Base-by-base conservation (phyloP, 2,797 vertebrate genomes). In the Remorina albescens region DNA sequence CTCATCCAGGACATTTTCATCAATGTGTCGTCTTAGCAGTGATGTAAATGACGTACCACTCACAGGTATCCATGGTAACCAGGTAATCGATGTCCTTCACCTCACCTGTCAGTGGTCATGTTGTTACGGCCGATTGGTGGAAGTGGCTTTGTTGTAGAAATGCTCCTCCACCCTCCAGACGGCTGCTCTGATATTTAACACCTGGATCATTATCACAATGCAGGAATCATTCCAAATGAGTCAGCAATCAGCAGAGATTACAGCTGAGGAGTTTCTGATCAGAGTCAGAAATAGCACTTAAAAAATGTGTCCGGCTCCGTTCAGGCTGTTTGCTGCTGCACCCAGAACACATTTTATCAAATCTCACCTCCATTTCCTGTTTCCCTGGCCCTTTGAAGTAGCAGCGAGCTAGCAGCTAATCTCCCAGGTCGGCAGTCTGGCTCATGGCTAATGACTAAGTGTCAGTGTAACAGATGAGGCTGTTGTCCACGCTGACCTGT, bases 381-480 rank as follows among this genome's bases (percentile, higher is more conserved):
- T 51, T 61, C 23, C 57, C 51, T 5, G 16, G 55, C 75, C 73
- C 66, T 65, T 75, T 70, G 64, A 67, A 74, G 78, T 39, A 70
- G 80, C 74, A 42, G 51, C 1, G 54, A 0, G 26, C 60, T 50
- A 72, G 64, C 56, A 80, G 64, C 82, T 90, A 90, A 91, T 92
- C 87, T 86, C 86, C 92, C 86, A 85, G 62, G 67, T 79, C 75
- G 88, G 84, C 90, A 85, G 79, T 62, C 57, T 59, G 80, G 81
- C 86, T 92, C 85, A 80, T 79, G 81, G 86, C 86, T 88, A 90
- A 87, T 78, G 80, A 86, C 85, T 89, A 85, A 81, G 81, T 91
- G 88, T 91, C 92, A 89, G 84, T 21, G 67, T 84, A 90, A 91
- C 88, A 74, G 90, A 92, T 93, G 91, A 85, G 83, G 78, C 83